Base-by-base conservation (phyloP, 1,140 invertebrate species). In the Dinothrombium tinctorium region DNA sequence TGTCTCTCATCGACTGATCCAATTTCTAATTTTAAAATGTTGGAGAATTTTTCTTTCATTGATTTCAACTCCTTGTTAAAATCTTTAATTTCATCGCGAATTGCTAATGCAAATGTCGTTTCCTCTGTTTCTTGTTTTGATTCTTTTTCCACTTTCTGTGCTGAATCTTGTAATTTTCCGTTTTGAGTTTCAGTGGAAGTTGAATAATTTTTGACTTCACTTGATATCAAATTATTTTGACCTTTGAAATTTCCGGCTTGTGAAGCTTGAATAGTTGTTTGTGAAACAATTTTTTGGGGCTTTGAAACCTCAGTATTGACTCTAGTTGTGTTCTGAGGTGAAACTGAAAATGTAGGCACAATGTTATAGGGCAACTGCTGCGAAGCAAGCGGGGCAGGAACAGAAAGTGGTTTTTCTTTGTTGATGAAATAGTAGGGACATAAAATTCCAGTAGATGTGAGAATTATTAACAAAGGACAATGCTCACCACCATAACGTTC, bases 1-100 rank as follows among this genome's bases (percentile, higher is more conserved):
- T 55, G 54, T 45, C 66, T 62, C 44, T 71, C 64, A 20, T 61
- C 54, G 6, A 65, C 59, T 6, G 56, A 58, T 11, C 66, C 67
- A 40, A 66, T 59, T 26, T 28, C 21, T 22, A 23, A 6, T 2
- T 37, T 33, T 15, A 21, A 14, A n/a, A 14, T 25, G 9, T 35
- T 21, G 3, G 31, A 25, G 21, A 33, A 33, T 8, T 24, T 22
- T 2, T 43, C 21, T 28, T 43, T 37, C 21, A 19, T 8, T 7
- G 19, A 20, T 6, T 6, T 8, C 2, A 43, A 7, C 12, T 15
- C 12, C 23, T 37, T 24, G 3, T 11, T 29, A 15, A 43, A 43
- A 6, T 37, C 14, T 2, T 26, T 28, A 15, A 43, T 43, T 43
- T 43, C 33, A n/a, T 43, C 33, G 14, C 17, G 7, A 15, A 43